A percentile compares a stretch with the other conserved stretches of the same genome.
These are phyloP conservation scores for Otus scops DNA, from an alignment of 2,797 vertebrate species.

Conservation along the genomic window DNA sequence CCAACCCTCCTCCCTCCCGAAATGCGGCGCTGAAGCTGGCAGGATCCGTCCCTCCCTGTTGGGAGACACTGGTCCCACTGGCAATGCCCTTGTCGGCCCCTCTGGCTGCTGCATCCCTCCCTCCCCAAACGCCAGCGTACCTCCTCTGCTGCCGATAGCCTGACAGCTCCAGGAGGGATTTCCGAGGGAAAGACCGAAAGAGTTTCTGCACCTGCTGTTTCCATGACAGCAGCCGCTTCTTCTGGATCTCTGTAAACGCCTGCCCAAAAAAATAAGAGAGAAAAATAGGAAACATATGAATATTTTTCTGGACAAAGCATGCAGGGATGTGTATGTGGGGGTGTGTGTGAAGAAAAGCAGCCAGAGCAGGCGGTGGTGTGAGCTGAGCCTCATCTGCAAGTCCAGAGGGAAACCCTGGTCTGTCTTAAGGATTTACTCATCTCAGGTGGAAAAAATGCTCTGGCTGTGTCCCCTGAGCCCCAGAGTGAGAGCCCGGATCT, in stretches of 20 bases:
- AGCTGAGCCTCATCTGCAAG: background rate
- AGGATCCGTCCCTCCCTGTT: background rate
- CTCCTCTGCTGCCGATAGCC: slow-evolving; percentile 93
- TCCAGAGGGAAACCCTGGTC: background rate
- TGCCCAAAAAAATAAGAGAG: slow-evolving; percentile 49
- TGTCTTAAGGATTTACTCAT: background rate
- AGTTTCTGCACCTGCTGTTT: slow-evolving; percentile 99
- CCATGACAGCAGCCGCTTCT: slow-evolving; percentile 99
- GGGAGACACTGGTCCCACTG: background rate
- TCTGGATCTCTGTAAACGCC: slow-evolving; percentile 97
- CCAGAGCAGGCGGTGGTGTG: background rate
- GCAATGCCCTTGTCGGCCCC: background rate
- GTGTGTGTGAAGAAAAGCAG: background rate
- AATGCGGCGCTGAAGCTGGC: accelerated
- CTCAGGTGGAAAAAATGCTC: background rate
- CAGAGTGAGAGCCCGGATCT: background rate
- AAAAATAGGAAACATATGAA: background rate
- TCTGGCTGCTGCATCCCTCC: background rate
- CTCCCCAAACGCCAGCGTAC: slow-evolving; percentile 68
- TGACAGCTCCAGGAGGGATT: slow-evolving; percentile 93
- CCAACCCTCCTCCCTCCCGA: background rate
- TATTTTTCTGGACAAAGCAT: background rate
- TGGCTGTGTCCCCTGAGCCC: accelerated
- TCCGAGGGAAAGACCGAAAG: slow-evolving; percentile 96
- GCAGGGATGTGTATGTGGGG: background rate